Evolutionary conservation across 1,140 invertebrate genomes (phyloP), one percentile per base, ranked within the genome.

Genomic region (Apolygus lucorum): DNA sequence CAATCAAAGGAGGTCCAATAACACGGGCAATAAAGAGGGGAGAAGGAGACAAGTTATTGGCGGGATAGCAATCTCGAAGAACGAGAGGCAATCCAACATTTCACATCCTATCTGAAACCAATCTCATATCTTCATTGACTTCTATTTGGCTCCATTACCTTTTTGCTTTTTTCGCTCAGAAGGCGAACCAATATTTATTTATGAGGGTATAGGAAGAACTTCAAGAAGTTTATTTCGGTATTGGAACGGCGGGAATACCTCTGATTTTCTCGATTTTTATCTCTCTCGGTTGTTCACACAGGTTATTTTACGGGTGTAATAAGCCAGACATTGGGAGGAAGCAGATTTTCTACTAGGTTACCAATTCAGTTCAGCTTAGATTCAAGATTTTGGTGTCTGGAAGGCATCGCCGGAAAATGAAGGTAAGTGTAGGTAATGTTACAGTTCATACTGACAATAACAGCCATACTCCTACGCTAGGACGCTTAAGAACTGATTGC

Each of bases 131-230:
- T 59, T 59, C 54, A 59, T 59, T 59, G 54, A 13, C 54, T 59
- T 59, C 54, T 59, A 59, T 59, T 59, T 59, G 54, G 54, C 54
- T 59, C 54, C 54, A 59, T 59, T 59, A 59, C 54, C 34, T 49
- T 17, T 49, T 49, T 49, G 8, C 34, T n/a, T n/a, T n/a, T n/a
- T n/a, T n/a, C n/a, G n/a, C n/a, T n/a, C n/a, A 8, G 54, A 59
- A 22, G 4, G 11, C 13, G 22, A 13, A 21, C 8, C 54, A 59
- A 59, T 59, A 59, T 59, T 59, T 59, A 59, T 59, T 59, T 59
- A 59, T 59, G 54, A 59, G 54, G 54, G 54, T 8, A 59, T 8
- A 42, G 34, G 17, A 42, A 42, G 22, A 59, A 14, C 13, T 59
- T 59, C 13, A 59, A 59, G 54, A 59, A 59, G 54, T 59, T 59